Conservation (phyloP, 2,113 vertebrate genomes). For the Osmerus eperlanus region DNA sequence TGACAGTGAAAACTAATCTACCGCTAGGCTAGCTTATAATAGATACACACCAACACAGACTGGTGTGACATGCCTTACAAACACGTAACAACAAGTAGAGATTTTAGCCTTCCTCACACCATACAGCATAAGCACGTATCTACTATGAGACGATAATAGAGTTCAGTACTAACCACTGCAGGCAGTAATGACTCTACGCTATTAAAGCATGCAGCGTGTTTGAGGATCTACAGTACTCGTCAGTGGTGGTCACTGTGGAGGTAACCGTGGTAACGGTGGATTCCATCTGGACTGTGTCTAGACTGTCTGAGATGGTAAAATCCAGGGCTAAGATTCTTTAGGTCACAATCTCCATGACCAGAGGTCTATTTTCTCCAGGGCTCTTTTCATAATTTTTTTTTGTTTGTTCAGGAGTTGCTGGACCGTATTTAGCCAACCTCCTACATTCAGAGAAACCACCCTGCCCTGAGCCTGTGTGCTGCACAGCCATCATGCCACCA, state of each 20-base stretch:
- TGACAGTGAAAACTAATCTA: slow-evolving; percentile 48
- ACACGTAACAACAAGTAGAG: slow-evolving; percentile 57
- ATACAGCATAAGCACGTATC: slow-evolving; percentile 45
- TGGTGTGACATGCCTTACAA: slow-evolving; percentile 66
- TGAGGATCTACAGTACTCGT: slow-evolving; percentile 52
- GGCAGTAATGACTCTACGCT: slow-evolving; percentile 54
- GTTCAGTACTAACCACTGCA: slow-evolving; percentile 51
- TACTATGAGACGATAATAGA: slow-evolving; percentile 57
- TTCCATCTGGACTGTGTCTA: slow-evolving; percentile 30
- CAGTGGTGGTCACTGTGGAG: slow-evolving; percentile 28
- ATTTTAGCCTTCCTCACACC: slow-evolving; percentile 46
- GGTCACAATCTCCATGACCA: slow-evolving; percentile 27
- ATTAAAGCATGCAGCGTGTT: slow-evolving; percentile 64
- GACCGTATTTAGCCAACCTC: slow-evolving; percentile 36
- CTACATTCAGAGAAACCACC: slow-evolving; percentile 32
- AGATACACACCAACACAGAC: slow-evolving; percentile 55
- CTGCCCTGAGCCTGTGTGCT: slow-evolving; percentile 1
- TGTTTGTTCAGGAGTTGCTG: slow-evolving; percentile 47
- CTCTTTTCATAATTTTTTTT: slow-evolving; percentile 15
- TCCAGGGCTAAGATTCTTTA: slow-evolving; percentile 46
- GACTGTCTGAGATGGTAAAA: slow-evolving; percentile 26
- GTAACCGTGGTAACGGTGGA: slow-evolving; percentile 16
- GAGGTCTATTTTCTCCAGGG: slow-evolving; percentile 47
- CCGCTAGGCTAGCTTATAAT: slow-evolving; percentile 56
- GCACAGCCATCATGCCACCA: slow-evolving; percentile 31